A percentile compares a stretch with the other conserved stretches of the same genome.
These are phyloP conservation scores for Vidua macroura DNA, from an alignment of 2,113 vertebrate genomes.

Conservation along the genomic window DNA sequence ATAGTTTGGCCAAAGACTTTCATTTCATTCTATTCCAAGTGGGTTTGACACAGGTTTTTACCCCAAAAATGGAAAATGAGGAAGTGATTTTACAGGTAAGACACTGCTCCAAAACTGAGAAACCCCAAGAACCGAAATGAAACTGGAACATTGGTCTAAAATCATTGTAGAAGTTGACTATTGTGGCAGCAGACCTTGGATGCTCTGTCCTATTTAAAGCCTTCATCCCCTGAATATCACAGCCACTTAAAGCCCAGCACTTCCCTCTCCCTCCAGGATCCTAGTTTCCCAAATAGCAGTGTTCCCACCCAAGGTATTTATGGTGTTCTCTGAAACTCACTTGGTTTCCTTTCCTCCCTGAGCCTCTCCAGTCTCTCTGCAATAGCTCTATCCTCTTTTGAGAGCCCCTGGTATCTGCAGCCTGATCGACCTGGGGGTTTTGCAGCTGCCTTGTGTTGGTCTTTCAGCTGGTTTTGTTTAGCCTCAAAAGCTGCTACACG, in stretches of 20 bases:
- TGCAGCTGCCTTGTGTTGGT: slow-evolving; percentile 46
- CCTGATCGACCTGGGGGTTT: slow-evolving; percentile 17
- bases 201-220: neutral
- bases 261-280: neutral
- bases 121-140: neutral
- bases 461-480: slow-evolving; percentile 74
- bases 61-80: neutral
- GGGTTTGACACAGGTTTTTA: neutral
- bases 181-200: neutral
- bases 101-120: neutral
- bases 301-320: neutral
- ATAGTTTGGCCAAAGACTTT: neutral
- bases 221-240: neutral
- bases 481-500: slow-evolving; percentile 88
- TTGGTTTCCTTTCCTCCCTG: slow-evolving; percentile 84
- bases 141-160: neutral
- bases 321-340: slow-evolving; percentile 68
- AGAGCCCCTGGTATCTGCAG: slow-evolving; percentile 70
- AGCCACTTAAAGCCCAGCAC: neutral
- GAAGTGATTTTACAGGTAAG: neutral
- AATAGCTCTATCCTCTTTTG: slow-evolving; percentile 86
- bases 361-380: slow-evolving; percentile 89
- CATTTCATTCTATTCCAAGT: neutral
- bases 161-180: neutral
- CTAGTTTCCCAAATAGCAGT: neutral